phyloP scores from a whole-genome alignment of 2,888 invertebrate species.

The Leucozona laternaria region DNA sequence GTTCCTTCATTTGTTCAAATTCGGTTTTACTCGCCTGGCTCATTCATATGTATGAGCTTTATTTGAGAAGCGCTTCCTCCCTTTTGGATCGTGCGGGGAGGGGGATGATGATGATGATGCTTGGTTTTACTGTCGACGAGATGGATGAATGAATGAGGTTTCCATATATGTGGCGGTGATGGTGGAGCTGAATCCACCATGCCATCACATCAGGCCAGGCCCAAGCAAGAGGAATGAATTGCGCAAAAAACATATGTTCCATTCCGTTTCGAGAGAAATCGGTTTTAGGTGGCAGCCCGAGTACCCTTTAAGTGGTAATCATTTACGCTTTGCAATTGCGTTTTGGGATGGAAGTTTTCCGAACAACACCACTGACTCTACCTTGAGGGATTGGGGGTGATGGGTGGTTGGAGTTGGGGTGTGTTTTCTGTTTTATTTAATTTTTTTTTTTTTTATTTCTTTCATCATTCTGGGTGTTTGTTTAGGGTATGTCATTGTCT shows the following conservation, averaged over 20 bases:
- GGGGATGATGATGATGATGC: constrained; percentile 16
- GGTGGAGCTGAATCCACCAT: constrained; percentile 19
- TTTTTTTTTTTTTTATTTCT: constrained; percentile 12
- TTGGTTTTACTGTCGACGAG: constrained; percentile 56
- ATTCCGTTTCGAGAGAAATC: constrained; percentile 80
- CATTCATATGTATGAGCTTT: constrained; percentile 75
- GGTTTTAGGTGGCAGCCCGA: constrained; percentile 83
- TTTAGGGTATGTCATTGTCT: constrained; percentile 72
- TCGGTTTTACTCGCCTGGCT: constrained; percentile 65
- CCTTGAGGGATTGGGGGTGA: background rate
- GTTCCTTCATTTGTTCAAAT: constrained; percentile 74
- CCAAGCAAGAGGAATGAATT: constrained; percentile 39
- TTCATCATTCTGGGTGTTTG: constrained; percentile 61
- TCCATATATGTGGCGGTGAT: constrained; percentile 18
- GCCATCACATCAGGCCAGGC: background rate
- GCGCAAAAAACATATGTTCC: constrained; percentile 78
- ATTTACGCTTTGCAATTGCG: constrained; percentile 83
- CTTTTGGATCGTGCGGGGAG: background rate
- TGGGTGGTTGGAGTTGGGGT: constrained; percentile 28
- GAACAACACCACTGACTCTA: background rate
- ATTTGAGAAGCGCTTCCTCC: constrained; percentile 36
- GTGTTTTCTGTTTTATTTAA: constrained; percentile 27
- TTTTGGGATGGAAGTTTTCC: constrained; percentile 64
- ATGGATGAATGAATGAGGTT: constrained; percentile 72
- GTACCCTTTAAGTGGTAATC: constrained; percentile 84